Evolutionary conservation across 1,140 invertebrate genomes (phyloP).

Genomic region (Bemisia tabaci): DNA sequence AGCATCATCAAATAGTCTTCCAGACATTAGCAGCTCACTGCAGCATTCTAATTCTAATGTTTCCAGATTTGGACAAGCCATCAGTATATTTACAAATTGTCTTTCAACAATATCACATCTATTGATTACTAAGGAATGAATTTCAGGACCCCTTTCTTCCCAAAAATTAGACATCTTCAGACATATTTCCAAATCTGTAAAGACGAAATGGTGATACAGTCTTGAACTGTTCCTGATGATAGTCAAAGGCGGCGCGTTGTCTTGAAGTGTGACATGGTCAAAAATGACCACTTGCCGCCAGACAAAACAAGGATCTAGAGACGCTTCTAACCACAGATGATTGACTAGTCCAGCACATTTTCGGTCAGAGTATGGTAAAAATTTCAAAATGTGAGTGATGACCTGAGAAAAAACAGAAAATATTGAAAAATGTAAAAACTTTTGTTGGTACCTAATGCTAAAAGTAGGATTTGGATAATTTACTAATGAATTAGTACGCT

Average conservation of each 20-base stretch:
- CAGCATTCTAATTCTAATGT: slow-evolving; percentile 44
- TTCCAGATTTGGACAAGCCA: slow-evolving; percentile 39
- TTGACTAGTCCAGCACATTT: slow-evolving; percentile 42
- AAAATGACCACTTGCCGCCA: slow-evolving; percentile 38
- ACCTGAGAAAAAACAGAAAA: slow-evolving; percentile 34
- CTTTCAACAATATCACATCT: slow-evolving; percentile 47
- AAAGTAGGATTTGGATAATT: no score
- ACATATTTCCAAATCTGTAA: slow-evolving; percentile 42
- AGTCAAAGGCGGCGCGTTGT: slow-evolving; percentile 34
- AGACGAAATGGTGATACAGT: slow-evolving; percentile 38
- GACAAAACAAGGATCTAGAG: slow-evolving; percentile 38
- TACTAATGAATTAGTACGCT: no score
- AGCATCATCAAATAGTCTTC: slow-evolving; percentile 43
- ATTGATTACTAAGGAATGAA: slow-evolving; percentile 34
- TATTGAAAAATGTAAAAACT: no score
- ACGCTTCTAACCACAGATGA: slow-evolving; percentile 40
- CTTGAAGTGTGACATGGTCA: slow-evolving; percentile 35
- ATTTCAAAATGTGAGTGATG: slow-evolving; percentile 44
- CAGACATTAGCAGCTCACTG: slow-evolving; percentile 55
- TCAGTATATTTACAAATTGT: slow-evolving; percentile 40
- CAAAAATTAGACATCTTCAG: slow-evolving; percentile 33
- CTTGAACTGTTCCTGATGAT: slow-evolving; percentile 34
- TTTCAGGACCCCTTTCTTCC: slow-evolving; percentile 33
- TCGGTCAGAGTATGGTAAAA: slow-evolving; percentile 41
- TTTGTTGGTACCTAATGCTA: no score